A percentile compares a stretch with the other conserved stretches of the same genome.
These are phyloP conservation scores for Lagorchestes hirsutus DNA, from an alignment of 2,797 vertebrate species.

Conservation along the genomic window DNA sequence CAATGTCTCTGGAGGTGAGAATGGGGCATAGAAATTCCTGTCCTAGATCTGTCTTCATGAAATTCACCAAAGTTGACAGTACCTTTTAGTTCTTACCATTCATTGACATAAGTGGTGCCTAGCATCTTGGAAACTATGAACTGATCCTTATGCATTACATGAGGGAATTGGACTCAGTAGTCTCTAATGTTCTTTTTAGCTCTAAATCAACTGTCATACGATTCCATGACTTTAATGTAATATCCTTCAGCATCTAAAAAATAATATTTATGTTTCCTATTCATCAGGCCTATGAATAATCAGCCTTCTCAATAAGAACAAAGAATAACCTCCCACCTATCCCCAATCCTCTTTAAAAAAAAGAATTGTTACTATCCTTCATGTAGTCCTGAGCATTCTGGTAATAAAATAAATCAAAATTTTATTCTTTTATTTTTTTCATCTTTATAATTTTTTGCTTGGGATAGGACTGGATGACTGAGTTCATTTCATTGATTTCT, in stretches of 20 bases:
- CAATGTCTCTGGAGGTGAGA: conserved; percentile 18
- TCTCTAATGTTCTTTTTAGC: not conserved
- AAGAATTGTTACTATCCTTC: conserved; percentile 1
- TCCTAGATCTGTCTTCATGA: not conserved
- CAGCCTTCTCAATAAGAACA: conserved; percentile 45
- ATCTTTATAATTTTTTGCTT: conserved; percentile 32
- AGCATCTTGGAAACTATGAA: not conserved
- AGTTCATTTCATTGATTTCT: not conserved
- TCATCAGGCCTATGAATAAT: conserved; percentile 6
- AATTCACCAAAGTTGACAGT: not conserved
- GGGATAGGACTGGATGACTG: not conserved
- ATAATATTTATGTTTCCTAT: conserved; percentile 26
- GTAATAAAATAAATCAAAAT: conserved; percentile 13
- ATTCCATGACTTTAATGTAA: conserved; percentile 19
- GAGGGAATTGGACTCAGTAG: not conserved
- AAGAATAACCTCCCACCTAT: not conserved
- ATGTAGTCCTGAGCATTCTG: conserved; percentile 8
- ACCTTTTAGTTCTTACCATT: not conserved
- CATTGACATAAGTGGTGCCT: not conserved
- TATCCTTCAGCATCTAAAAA: conserved; percentile 25
- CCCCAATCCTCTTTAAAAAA: conserved; percentile 8
- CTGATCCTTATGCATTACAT: not conserved
- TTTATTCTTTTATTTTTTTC: not conserved
- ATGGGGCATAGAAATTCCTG: not conserved
- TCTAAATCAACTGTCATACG: not conserved